A percentile compares a stretch with the other conserved stretches of the same genome.
phyloP scores from a whole-genome alignment of 2,888 invertebrate species.

The Leucoma salicis region DNA sequence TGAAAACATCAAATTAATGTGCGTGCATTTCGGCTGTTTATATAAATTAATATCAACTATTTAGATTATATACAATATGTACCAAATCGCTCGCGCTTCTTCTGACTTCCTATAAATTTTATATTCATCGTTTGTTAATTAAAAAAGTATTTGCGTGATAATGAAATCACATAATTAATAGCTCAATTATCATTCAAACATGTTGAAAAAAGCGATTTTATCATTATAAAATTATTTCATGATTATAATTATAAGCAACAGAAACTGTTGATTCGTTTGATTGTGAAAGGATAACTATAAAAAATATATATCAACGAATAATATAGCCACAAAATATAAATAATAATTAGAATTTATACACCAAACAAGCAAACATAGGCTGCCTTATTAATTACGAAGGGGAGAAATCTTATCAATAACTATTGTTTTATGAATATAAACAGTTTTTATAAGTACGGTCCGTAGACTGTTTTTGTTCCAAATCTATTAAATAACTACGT shows the following conservation, averaged over 20 bases:
- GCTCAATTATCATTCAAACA: no score
- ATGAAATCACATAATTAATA: no score
- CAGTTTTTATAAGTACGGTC: slow-evolving; percentile 11
- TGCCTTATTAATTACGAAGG: no score
- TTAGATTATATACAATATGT: not conserved
- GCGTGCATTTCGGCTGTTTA: not conserved
- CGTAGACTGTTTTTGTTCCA: slow-evolving; percentile 7
- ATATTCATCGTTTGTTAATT: no score
- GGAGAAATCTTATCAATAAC: not conserved
- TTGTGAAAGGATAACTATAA: slow-evolving; percentile 21
- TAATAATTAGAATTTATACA: not conserved
- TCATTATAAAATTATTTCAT: no score
- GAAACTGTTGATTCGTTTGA: not conserved
- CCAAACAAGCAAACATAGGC: not conserved
- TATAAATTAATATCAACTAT: not conserved
- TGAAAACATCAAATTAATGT: not conserved
- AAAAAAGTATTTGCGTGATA: no score
- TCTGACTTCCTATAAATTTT: no score
- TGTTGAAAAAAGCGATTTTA: no score
- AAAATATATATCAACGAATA: slow-evolving; percentile 11
- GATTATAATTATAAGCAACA: no score
- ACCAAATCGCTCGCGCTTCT: not conserved
- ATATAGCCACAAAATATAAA: slow-evolving; percentile 3
- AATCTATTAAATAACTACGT: slow-evolving; percentile 15
- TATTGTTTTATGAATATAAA: slow-evolving; percentile 3